phyloP scores from a whole-genome alignment of 2,113 vertebrate species.

The Acinonyx jubatus region DNA sequence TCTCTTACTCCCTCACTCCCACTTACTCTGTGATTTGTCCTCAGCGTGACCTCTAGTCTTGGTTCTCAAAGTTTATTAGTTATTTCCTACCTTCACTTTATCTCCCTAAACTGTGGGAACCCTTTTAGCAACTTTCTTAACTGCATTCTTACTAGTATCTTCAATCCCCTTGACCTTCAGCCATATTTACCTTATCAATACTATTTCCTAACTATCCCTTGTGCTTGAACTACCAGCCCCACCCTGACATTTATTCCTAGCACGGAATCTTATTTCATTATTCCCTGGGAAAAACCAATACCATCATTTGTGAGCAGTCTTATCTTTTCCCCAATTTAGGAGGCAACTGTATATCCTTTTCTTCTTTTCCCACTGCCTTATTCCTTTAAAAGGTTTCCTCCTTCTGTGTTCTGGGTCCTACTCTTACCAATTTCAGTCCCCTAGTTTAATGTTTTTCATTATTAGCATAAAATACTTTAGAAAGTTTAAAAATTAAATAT shows the following conservation, averaged over 20 bases:
- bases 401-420: not conserved
- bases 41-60: not conserved
- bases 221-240: not conserved
- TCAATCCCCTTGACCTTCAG: slow-evolving; percentile 10
- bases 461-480: not conserved
- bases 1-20: not conserved
- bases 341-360: not conserved
- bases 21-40: not conserved
- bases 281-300: not conserved
- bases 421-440: not conserved
- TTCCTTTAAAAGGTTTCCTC: not conserved
- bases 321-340: not conserved
- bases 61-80: not conserved
- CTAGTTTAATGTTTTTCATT: not conserved
- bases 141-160: not conserved
- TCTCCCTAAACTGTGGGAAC: not conserved
- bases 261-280: not conserved
- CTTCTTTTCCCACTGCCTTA: not conserved
- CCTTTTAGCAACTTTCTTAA: not conserved
- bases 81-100: slow-evolving; percentile 14
- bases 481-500: not conserved
- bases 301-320: not conserved
- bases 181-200: not conserved
- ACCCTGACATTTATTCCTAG: not conserved
- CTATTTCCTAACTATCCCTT: not conserved